phyloP scores from a whole-genome alignment of 2,888 invertebrate genomes.

The Drosophila longiperda region DNA sequence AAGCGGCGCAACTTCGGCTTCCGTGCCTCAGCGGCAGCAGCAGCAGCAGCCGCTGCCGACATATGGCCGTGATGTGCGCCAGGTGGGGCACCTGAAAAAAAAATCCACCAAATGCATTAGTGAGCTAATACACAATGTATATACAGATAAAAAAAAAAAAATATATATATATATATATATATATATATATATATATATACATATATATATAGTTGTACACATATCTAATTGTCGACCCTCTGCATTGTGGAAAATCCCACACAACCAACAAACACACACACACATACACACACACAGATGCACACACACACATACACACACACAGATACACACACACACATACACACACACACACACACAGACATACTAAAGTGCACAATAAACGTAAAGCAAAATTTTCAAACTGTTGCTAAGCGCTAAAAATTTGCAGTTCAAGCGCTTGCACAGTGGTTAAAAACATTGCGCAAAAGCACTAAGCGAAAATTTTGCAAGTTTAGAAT shows the following conservation, averaged over 20 bases:
- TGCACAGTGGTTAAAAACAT: conserved; percentile 50
- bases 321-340: conserved; percentile 23
- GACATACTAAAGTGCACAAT: conserved; percentile 28
- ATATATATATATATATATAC: conserved; percentile 12
- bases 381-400: conserved; percentile 43
- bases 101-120: conserved; percentile 53
- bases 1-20: conserved; percentile 84
- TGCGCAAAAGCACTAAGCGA: conserved; percentile 1
- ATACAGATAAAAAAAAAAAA: conserved; percentile 4
- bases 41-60: conserved; percentile 42
- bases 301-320: conserved; percentile 3
- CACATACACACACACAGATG: conserved; percentile 47
- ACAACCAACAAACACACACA: conserved; percentile 31
- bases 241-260: conserved; percentile 69
- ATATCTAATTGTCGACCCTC: conserved; percentile 30
- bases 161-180: background rate
- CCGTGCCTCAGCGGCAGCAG: conserved; percentile 77
- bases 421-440: conserved; percentile 61
- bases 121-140: conserved; percentile 61
- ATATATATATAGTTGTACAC: conserved; percentile 17
- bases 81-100: conserved; percentile 59
- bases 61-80: conserved; percentile 67
- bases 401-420: conserved; percentile 74
- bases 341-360: conserved; percentile 5
- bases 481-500: conserved; percentile 1